Evolutionary conservation across 2,888 invertebrate genomes (phyloP).

Genomic region (Orthosia gracilis): DNA sequence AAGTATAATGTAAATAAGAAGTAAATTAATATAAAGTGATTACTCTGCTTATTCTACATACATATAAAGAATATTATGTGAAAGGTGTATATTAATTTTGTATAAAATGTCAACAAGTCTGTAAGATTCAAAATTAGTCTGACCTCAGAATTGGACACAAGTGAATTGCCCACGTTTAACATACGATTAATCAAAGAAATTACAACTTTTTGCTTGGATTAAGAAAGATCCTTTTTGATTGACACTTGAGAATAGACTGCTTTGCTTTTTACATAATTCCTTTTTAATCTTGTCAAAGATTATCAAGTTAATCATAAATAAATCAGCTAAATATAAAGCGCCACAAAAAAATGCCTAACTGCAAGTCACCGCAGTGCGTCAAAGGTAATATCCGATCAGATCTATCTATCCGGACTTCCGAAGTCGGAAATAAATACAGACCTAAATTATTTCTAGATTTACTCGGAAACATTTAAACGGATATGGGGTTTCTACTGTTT

Average conservation of each 20-base stretch:
- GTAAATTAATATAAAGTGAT: neutral
- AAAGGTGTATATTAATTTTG: neutral
- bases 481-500: slow-evolving; percentile 54
- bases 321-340: neutral
- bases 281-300: slow-evolving; percentile 12
- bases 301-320: slow-evolving; percentile 4
- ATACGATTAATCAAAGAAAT: neutral
- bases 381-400: slow-evolving; percentile 35
- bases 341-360: slow-evolving; percentile 22
- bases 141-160: neutral
- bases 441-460: slow-evolving; percentile 29
- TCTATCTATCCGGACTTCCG: slow-evolving; percentile 45
- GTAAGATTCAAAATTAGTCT: neutral
- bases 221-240: neutral
- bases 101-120: neutral
- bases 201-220: neutral
- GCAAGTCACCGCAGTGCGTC: slow-evolving; percentile 56
- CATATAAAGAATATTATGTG: too few species aligned
- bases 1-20: neutral
- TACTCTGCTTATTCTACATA: too few species aligned
- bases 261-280: neutral
- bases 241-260: neutral
- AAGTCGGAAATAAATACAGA: slow-evolving; percentile 25
- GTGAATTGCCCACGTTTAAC: neutral
- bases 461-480: slow-evolving; percentile 46